Percentiles rank a stretch among this genome's conserved stretches.
These are phyloP conservation scores for Agrotis ipsilon DNA, from an alignment of 2,888 invertebrate genomes.

Conservation along the genomic window DNA sequence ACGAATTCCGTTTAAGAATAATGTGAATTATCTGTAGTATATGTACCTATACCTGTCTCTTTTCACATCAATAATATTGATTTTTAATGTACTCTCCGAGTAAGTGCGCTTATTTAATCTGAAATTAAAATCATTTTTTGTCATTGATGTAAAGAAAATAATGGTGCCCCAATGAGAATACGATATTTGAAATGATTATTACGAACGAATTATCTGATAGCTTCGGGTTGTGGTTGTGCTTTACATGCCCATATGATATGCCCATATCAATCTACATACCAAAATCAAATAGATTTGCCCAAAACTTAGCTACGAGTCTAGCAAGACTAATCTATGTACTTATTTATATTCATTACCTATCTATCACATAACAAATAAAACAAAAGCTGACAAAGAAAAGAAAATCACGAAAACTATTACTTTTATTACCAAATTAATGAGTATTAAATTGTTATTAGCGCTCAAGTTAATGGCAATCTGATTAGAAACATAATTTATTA, in stretches of 20 bases:
- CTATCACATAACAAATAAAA: neutral
- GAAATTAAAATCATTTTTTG: slow-evolving; percentile 9
- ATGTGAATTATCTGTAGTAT: slow-evolving; percentile 4
- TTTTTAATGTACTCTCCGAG: neutral
- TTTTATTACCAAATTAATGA: slow-evolving; percentile 13
- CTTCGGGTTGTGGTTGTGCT: too few relatives aligned
- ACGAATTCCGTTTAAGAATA: slow-evolving; percentile 20
- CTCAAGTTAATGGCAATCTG: slow-evolving; percentile 12
- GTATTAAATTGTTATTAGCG: slow-evolving; percentile 8
- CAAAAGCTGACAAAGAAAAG: neutral
- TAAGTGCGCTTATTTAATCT: slow-evolving; percentile 13
- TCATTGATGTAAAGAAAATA: slow-evolving; percentile 9
- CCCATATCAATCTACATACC: neutral
- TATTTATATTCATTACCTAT: too few relatives aligned
- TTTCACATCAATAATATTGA: slow-evolving; percentile 2
- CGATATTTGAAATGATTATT: slow-evolving; percentile 6
- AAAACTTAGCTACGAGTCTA: neutral
- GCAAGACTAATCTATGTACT: neutral
- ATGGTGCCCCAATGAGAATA: neutral
- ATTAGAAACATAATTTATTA: slow-evolving; percentile 16
- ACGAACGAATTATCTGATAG: too few relatives aligned
- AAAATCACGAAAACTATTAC: slow-evolving; percentile 6
- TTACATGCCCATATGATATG: neutral
- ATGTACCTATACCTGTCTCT: neutral
- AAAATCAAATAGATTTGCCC: neutral